A percentile compares a stretch with the other conserved stretches of the same genome.
Conservation (phyloP, 2,113 vertebrate species). For the Scartelaos histophorus region DNA sequence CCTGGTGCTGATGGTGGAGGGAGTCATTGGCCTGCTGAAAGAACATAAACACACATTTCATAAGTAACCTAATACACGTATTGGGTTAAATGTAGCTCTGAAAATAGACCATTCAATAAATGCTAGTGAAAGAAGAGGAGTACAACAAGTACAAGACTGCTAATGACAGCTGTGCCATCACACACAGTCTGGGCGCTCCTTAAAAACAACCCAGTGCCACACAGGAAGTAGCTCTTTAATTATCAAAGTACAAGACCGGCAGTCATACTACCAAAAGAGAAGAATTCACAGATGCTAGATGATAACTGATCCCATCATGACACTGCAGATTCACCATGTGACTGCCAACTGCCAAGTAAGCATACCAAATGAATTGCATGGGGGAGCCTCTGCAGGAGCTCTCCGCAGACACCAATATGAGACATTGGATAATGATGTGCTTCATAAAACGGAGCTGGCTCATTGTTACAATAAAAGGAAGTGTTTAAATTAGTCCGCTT, state of each 20-base stretch:
- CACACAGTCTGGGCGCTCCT: not conserved
- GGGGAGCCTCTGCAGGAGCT: conserved; percentile 24
- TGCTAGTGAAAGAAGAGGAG: conserved; percentile 2
- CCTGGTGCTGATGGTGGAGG: conserved; percentile 98
- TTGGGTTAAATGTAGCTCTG: not conserved
- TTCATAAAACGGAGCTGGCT: not conserved
- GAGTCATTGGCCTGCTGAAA: conserved; percentile 93
- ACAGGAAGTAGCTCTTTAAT: conserved; percentile 26
- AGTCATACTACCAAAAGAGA: conserved; percentile 34
- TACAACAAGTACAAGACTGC: not conserved
- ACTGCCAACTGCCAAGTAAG: conserved; percentile 62
- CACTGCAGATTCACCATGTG: conserved; percentile 56
- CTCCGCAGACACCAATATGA: not conserved
- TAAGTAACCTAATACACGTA: conserved; percentile 8
- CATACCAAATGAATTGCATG: conserved; percentile 55
- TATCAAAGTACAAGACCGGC: conserved; percentile 33
- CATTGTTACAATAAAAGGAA: not conserved
- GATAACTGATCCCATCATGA: conserved; percentile 67
- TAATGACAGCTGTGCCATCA: conserved; percentile 14
- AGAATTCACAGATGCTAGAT: conserved; percentile 60
- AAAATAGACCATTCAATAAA: conserved; percentile 15
- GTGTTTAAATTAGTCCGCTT: too few species aligned
- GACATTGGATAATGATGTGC: not conserved
- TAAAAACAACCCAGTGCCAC: conserved; percentile 23
- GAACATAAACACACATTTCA: conserved; percentile 38